Conservation (phyloP, 2,113 vertebrate species). For the Hipposideros armiger region DNA sequence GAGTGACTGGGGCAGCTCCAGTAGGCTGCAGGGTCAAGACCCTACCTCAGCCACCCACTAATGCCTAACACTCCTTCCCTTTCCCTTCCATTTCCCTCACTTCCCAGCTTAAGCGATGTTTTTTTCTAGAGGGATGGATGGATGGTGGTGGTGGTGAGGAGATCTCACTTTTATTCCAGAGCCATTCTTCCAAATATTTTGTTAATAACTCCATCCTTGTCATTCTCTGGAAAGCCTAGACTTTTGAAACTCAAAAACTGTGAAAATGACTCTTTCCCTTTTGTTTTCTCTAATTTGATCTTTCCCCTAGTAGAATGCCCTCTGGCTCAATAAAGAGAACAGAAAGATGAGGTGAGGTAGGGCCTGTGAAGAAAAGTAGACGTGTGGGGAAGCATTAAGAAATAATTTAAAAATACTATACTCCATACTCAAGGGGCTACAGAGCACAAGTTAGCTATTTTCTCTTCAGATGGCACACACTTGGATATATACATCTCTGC, state of each 20-base stretch:
- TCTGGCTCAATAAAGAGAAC: background rate
- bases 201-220: background rate
- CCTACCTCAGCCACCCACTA: background rate
- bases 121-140: background rate
- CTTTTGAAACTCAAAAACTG: background rate
- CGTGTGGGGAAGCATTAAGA: background rate
- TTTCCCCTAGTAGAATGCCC: background rate
- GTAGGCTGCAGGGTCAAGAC: background rate
- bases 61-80: background rate
- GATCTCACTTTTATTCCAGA: background rate
- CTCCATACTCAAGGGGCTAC: background rate
- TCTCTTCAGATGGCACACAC: background rate
- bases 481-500: background rate
- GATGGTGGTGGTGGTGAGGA: background rate
- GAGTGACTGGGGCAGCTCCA: rapidly evolving
- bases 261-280: background rate
- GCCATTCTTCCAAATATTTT: background rate
- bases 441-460: background rate
- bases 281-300: background rate
- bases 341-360: background rate
- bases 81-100: background rate
- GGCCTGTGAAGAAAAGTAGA: background rate
- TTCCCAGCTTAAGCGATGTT: background rate
- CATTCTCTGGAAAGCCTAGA: background rate
- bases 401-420: background rate